These are phyloP conservation scores for Heliconius sara DNA, from an alignment of 2,888 invertebrate genomes.

Conservation along the genomic window DNA sequence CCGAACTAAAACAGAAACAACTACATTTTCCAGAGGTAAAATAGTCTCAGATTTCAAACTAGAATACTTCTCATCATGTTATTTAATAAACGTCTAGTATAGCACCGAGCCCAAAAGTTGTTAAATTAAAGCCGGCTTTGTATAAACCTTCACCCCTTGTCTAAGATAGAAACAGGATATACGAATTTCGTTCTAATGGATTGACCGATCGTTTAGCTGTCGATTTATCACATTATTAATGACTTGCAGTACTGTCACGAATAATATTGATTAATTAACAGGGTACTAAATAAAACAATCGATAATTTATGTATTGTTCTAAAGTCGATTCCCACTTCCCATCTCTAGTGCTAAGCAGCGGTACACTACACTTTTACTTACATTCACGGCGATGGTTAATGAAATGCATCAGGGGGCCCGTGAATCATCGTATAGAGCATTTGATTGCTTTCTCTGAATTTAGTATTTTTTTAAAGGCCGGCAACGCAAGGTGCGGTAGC, in stretches of 20 bases:
- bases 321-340: neutral
- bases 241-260: conserved; percentile 47
- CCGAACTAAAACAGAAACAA: neutral
- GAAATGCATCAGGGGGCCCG: neutral
- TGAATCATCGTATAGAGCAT: neutral
- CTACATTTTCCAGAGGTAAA: neutral
- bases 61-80: conserved; percentile 21
- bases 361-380: neutral
- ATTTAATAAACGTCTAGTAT: conserved; percentile 60
- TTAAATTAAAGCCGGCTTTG: conserved; percentile 62
- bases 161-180: conserved; percentile 57
- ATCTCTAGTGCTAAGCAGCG: neutral
- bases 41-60: neutral
- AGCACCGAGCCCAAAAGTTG: conserved; percentile 63
- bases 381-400: neutral
- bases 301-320: no score
- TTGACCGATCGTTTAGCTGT: conserved; percentile 57
- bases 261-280: conserved; percentile 6
- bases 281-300: neutral
- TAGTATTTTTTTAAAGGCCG: no score
- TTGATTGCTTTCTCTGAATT: neutral
- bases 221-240: conserved; percentile 69
- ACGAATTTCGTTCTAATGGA: conserved; percentile 73
- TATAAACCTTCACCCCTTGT: conserved; percentile 61
- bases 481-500: no score